Percentiles rank a stretch among this genome's conserved stretches.
phyloP scores from a whole-genome alignment of 2,113 vertebrate genomes.

The Indri indri region DNA sequence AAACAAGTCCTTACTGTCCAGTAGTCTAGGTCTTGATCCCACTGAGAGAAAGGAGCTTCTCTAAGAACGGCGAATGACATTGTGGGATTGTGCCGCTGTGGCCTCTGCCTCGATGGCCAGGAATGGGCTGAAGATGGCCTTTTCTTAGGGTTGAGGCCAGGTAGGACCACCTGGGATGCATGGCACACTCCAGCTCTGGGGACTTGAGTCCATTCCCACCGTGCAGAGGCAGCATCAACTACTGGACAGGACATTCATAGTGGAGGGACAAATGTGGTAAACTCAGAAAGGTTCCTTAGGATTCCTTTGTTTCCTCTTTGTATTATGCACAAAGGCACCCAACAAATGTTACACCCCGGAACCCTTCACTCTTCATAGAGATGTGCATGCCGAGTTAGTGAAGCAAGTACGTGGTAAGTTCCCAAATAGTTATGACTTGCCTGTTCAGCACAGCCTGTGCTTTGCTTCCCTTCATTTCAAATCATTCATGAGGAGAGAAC shows the following conservation, averaged over 20 bases:
- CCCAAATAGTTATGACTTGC: neutral
- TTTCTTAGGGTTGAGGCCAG: neutral
- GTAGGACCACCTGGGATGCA: neutral
- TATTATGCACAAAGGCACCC: no score
- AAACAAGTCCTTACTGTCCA: neutral
- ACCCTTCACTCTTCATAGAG: neutral
- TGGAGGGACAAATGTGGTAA: neutral
- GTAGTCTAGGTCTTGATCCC: neutral
- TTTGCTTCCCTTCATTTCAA: neutral
- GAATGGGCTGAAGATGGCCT: neutral
- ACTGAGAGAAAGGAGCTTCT: neutral
- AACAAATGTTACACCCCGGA: neutral
- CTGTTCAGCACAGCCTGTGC: neutral
- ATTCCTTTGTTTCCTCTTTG: neutral
- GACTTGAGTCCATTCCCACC: neutral
- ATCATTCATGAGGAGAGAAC: neutral
- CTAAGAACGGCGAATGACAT: accelerated
- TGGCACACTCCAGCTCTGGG: neutral
- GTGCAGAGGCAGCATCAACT: neutral
- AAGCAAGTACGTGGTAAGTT: neutral
- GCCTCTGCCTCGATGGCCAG: neutral
- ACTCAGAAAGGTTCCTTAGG: neutral
- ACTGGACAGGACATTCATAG: neutral
- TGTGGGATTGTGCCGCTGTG: neutral
- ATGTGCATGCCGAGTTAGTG: accelerated